Base-by-base conservation (phyloP, 2,113 vertebrate species). In the Microcebus jonahi region DNA sequence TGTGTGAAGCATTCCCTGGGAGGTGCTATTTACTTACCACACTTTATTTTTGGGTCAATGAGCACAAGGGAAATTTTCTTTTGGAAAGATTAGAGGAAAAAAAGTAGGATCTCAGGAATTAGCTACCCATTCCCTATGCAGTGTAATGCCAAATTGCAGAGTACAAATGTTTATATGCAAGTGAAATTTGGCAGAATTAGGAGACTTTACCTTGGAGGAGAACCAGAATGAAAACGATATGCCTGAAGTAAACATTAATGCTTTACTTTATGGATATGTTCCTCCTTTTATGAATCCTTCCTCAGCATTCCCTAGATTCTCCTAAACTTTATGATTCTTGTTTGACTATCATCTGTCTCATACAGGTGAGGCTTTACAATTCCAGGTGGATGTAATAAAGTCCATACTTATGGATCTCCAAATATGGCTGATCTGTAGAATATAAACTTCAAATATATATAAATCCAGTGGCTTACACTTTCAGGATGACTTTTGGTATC, bases 381-480 rank as follows among this genome's bases (percentile, higher is more conserved):
- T 95, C 88, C 88, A 97, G 85, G 55, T 95, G 77, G 84, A 18
- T 31, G 36, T 45, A 95, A 91, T 91, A 79, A 96, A 96, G 55
- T 5, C 39, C 17, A 82, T 61, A 65, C 27, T 57, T 48, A 42
- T 0, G 8, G 53, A 34, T 77, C 8, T 96, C n/a, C 31, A 65
- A 57, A 48, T 39, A 86, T 65, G 1, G 18, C 8, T 57, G 81
- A 53, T 70, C 3, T 88, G 18, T 6, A 36, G 9, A 65, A 89
- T 31, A 61, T 39, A 86, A 91, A 95, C 48, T 79, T 67, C 45
- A 15, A 36, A 10, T 63, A 70, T 76, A 90, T 42, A 68, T 2
- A 91, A 73, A 5, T 42, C 76, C 4, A 63, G 6, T 45, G 10
- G 36, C n/a, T 95, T 93, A n/a, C 45, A 96, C n/a, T 93, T 95